phyloP scores from a whole-genome alignment of 2,113 vertebrate genomes.

The Lanius collurio region DNA sequence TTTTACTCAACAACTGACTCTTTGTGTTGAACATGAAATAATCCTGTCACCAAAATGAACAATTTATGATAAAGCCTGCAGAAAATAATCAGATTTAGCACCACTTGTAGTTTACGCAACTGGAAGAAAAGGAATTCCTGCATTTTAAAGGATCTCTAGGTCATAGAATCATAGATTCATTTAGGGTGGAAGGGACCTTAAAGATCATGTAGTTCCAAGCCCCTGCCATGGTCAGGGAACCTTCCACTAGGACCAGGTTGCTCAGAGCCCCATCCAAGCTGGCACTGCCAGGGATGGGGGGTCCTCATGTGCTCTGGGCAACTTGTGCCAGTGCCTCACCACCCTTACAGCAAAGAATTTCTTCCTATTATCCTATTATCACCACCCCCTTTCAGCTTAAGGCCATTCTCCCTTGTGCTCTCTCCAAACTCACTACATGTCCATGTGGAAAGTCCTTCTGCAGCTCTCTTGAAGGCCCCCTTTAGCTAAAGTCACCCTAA shows the following conservation, averaged over 20 bases:
- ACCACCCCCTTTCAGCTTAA: background rate
- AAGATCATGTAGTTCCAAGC: background rate
- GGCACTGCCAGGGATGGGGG: background rate
- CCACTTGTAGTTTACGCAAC: background rate
- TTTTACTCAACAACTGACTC: slow-evolving; percentile 6
- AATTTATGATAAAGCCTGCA: background rate
- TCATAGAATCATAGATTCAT: background rate
- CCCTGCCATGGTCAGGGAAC: background rate
- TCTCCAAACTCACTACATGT: background rate
- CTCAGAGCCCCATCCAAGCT: background rate
- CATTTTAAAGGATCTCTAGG: background rate
- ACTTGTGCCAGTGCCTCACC: background rate
- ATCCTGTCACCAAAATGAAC: background rate
- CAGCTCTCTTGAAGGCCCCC: background rate
- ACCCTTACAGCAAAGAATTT: background rate
- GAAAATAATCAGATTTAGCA: background rate
- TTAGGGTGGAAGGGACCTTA: background rate
- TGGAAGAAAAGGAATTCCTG: background rate
- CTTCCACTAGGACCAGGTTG: background rate
- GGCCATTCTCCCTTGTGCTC: background rate
- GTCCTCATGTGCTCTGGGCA: background rate
- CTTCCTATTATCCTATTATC: background rate
- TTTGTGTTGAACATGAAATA: background rate
- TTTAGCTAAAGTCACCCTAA: background rate
- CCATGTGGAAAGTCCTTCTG: background rate